Percentiles rank a stretch among this genome's conserved stretches.
phyloP scores from a whole-genome alignment of 2,888 invertebrate species.

The Drosophila macrospina region DNA sequence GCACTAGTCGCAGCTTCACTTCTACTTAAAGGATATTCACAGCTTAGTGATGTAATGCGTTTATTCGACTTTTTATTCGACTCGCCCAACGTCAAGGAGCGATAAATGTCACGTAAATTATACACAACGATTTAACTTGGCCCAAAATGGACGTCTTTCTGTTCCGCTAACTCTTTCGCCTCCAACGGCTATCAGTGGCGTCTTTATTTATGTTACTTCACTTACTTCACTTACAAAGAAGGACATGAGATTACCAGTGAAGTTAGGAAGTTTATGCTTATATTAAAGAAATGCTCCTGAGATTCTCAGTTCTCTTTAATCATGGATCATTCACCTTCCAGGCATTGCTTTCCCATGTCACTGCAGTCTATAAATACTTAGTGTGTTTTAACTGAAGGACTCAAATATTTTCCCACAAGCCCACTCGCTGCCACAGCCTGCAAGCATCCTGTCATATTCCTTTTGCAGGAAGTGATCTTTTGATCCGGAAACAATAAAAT shows the following conservation, averaged over 20 bases:
- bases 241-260: not conserved
- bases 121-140: constrained; percentile 33
- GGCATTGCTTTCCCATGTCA: constrained; percentile 17
- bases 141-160: constrained; percentile 14
- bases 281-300: not conserved
- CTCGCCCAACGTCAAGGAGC: constrained; percentile 38
- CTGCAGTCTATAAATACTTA: constrained; percentile 35
- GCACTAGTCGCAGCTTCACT: constrained; percentile 64
- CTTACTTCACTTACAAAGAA: not conserved
- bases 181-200: constrained; percentile 41
- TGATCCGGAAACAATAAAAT: constrained; percentile 84
- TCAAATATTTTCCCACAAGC: constrained; percentile 68
- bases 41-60: constrained; percentile 78
- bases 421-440: constrained; percentile 42
- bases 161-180: constrained; percentile 5
- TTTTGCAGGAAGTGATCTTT: constrained; percentile 84
- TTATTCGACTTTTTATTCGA: constrained; percentile 53
- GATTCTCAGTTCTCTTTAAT: not conserved
- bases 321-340: constrained; percentile 2
- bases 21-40: constrained; percentile 69
- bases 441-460: constrained; percentile 79
- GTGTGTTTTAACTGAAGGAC: constrained; percentile 23
- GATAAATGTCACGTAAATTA: constrained; percentile 67
- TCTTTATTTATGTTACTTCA: constrained; percentile 45
- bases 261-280: not conserved